These are phyloP conservation scores for Spinus olivaceus DNA, from an alignment of 2,797 vertebrate genomes.

Conservation along the genomic window DNA sequence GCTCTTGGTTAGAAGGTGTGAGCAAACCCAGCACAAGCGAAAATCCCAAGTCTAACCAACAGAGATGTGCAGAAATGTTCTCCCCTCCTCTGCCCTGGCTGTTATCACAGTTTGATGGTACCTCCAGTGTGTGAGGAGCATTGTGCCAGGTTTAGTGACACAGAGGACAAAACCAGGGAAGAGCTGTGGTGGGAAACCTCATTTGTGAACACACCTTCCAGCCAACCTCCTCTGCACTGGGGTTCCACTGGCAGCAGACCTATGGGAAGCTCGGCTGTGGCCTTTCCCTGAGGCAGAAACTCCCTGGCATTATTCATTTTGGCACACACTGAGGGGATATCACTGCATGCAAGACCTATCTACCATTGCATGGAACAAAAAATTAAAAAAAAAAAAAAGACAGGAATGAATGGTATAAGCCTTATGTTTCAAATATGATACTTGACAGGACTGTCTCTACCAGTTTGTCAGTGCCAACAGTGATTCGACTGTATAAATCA, in stretches of 20 bases:
- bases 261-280: not conserved
- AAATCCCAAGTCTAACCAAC: not conserved
- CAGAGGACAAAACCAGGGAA: not conserved
- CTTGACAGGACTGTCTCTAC: not conserved
- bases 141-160: not conserved
- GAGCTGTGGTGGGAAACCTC: not conserved
- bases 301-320: not conserved
- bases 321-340: not conserved
- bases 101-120: accelerated
- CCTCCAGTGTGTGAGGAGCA: not conserved
- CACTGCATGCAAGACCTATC: not conserved
- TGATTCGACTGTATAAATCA: not conserved
- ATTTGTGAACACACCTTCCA: not conserved
- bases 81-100: not conserved
- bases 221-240: accelerated
- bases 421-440: not conserved
- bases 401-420: not conserved
- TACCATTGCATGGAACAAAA: not conserved
- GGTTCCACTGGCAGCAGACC: not conserved
- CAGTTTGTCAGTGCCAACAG: not conserved
- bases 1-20: not conserved
- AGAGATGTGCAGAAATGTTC: not conserved
- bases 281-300: not conserved
- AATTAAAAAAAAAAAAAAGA: not conserved
- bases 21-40: not conserved